Evolutionary conservation across 1,140 invertebrate genomes (phyloP).

Genomic region (Melanaphis sacchari): DNA sequence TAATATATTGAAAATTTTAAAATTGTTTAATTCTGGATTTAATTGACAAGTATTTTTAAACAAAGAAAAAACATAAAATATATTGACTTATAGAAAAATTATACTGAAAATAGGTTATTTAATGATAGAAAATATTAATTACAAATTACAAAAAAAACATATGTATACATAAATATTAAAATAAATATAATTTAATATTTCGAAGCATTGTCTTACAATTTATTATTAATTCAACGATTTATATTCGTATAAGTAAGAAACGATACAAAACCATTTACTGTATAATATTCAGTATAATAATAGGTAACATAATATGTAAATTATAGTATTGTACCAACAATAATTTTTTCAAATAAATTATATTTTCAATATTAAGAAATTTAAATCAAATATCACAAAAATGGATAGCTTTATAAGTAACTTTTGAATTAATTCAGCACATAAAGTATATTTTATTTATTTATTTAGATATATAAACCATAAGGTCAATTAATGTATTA

Average conservation of each 20-base stretch:
- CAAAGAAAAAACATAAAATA: neutral
- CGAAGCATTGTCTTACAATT: no score
- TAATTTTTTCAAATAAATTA: no score
- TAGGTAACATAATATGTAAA: no score
- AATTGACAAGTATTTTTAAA: neutral
- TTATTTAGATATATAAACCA: neutral
- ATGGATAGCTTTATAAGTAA: neutral
- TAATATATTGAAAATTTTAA: neutral
- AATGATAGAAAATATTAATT: neutral
- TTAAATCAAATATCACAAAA: neutral
- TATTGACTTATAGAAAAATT: neutral
- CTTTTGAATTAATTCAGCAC: neutral
- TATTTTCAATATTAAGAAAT: neutral
- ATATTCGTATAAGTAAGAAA: no score
- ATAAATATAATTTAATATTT: no score
- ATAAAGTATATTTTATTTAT: neutral
- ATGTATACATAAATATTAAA: neutral
- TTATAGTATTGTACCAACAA: no score
- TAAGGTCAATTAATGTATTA: no score
- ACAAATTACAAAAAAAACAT: neutral
- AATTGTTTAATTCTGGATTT: neutral
- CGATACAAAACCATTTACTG: no score
- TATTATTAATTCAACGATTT: no score
- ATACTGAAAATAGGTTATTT: neutral
- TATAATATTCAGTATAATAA: no score